Base-by-base conservation (phyloP, 2,797 vertebrate species). In the Pterois miles region DNA sequence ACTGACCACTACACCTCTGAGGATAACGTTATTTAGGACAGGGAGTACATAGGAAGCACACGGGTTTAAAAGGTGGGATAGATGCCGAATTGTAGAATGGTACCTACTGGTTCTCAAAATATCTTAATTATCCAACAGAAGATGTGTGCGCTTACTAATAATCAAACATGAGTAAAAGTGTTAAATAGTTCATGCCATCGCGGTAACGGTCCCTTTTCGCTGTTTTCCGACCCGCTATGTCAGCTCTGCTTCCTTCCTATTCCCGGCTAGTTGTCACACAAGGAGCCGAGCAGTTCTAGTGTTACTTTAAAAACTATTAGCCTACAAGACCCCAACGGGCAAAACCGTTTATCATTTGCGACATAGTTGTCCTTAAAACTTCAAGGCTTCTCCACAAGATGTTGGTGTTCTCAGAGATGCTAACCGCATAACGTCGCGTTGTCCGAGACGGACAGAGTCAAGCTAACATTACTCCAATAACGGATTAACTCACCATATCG, bases 161-260 rank as follows among this genome's bases (percentile, higher is more conserved):
- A 27, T 22, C 0, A 4, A 4, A 1, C 2, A 71, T 0, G 0
- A 20, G 8, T 33, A 29, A 66, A 64, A 43, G 1, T 10, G 48
- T 4, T 4, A 11, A 25, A 38, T 13, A 18, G 6, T 33, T 25
- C 0, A 27, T n/a, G 16, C 2, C 20, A 4, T 50, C 11, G 36
- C 14, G 6, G 52, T 72, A 70, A 69, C 68, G 60, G 65, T 73
- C 40, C 56, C 14, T n/a, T 48, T 57, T 34, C 8, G 14, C 43
- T 20, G 27, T 20, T 23, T 10, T 6, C 68, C 7, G 16, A 52
- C 1, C 78, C 71, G 34, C n/a, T 67, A 73, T 70, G 62, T 73
- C 65, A 65, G 58, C 64, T 31, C 46, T 4, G 22, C 46, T 79
- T 83, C 69, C 64, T 33, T 60, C 59, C 65, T 40, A 14, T 3